These are phyloP conservation scores for Chelonus insularis DNA, from an alignment of 1,140 invertebrate genomes.

Conservation along the genomic window DNA sequence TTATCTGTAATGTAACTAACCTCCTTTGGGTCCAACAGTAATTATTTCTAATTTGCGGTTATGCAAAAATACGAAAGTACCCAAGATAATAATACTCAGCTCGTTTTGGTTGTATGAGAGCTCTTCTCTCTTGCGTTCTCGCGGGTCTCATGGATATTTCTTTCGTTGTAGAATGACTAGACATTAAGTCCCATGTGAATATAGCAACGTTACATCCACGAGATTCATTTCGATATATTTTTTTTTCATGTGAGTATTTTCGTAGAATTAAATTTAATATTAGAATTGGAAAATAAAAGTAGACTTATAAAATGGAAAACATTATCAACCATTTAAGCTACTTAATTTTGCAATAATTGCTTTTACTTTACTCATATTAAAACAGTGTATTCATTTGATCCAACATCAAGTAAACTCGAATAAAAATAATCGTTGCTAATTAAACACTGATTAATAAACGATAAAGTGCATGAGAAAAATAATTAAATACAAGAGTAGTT, in stretches of 20 bases:
- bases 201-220: background rate
- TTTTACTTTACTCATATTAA: too few relatives aligned
- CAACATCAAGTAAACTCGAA: too few relatives aligned
- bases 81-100: constrained; percentile 40
- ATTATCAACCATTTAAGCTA: too few relatives aligned
- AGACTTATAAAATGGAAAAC: too few relatives aligned
- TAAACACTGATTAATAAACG: too few relatives aligned
- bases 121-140: constrained; percentile 24
- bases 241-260: background rate
- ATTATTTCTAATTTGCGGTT: constrained; percentile 51
- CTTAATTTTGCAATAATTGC: too few relatives aligned
- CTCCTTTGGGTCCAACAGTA: constrained; percentile 43
- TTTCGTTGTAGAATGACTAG: background rate
- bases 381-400: too few relatives aligned
- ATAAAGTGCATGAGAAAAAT: too few relatives aligned
- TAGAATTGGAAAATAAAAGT: too few relatives aligned
- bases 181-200: background rate
- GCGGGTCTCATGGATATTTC: constrained; percentile 38
- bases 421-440: too few relatives aligned
- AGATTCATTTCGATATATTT: background rate
- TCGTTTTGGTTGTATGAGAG: background rate
- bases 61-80: constrained; percentile 47
- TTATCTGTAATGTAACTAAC: constrained; percentile 2
- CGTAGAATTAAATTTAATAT: too few relatives aligned
- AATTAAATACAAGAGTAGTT: too few relatives aligned